phyloP scores from a whole-genome alignment of 2,113 vertebrate genomes.

The Hippocampus mohnikei region DNA sequence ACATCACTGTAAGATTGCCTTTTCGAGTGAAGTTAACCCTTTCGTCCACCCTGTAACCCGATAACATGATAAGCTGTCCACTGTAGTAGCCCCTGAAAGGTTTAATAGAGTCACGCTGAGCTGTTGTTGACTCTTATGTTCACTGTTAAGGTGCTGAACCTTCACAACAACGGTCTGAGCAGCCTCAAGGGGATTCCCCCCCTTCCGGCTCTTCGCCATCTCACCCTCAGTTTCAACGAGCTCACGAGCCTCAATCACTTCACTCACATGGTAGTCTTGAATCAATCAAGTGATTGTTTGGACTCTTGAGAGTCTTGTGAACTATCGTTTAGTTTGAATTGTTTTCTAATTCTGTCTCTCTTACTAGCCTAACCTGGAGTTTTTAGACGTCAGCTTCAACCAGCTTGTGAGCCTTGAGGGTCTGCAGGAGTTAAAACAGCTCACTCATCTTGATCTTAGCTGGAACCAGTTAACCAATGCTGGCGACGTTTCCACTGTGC shows the following conservation, averaged over 20 bases:
- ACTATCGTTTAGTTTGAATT: not conserved
- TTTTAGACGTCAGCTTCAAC: slow-evolving; percentile 80
- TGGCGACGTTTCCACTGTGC: slow-evolving; percentile 66
- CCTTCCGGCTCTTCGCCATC: slow-evolving; percentile 69
- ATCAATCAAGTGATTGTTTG: not conserved
- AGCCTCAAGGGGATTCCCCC: slow-evolving; percentile 75
- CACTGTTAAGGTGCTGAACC: slow-evolving; percentile 73
- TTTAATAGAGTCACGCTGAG: not conserved
- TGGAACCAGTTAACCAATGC: slow-evolving; percentile 79
- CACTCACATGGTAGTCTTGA: slow-evolving; percentile 71
- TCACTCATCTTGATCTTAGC: slow-evolving; percentile 77
- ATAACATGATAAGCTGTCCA: too few relatives aligned
- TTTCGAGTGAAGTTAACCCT: slow-evolving; percentile 2
- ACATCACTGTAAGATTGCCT: slow-evolving; percentile 76
- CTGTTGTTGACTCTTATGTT: not conserved
- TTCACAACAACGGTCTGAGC: slow-evolving; percentile 79
- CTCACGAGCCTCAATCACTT: slow-evolving; percentile 79
- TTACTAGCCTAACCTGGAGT: slow-evolving; percentile 75
- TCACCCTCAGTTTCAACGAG: slow-evolving; percentile 78
- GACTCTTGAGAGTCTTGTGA: not conserved
- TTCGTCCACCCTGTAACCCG: too few relatives aligned
- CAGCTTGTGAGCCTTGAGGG: slow-evolving; percentile 73
- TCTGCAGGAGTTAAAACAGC: slow-evolving; percentile 68
- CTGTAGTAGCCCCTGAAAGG: too few relatives aligned
- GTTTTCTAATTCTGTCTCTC: not conserved